Evolutionary conservation across 2,113 vertebrate genomes (phyloP), one percentile per base, ranked within the genome.

Genomic region (Indicator maculatus): DNA sequence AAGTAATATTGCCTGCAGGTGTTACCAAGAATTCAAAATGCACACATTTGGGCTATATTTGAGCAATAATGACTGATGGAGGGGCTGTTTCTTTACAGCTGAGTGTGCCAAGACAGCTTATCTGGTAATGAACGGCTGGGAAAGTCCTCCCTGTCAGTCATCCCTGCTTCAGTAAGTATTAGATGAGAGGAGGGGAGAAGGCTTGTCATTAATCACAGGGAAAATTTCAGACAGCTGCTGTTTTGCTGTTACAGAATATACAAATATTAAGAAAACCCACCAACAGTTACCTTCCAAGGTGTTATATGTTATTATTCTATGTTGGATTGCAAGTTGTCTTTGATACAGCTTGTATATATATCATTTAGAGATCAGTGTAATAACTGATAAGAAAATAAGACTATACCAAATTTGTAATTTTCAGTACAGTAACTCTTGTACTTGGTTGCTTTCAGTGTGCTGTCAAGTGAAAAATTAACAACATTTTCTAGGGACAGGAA

Each of bases 151-250:
- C 38, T 88, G 77, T 86, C 93, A 82, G 76, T 92, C 83, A 89
- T 20, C 50, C 12, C 58, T 86, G 80, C 47, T 78, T 67, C 80
- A 91, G 55, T 71, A 90, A 86, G 70, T 81, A 53, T 83, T 81
- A 47, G 58, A 64, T 6, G 15, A 38, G 76, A 26, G 65, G 15
- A 33, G 52, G 47, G 60, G 39, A 47, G 41, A 61, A 75, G 52
- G 21, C 12, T 84, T 91, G 27, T 52, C 59, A 82, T 93, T 94
- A 86, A 83, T 94, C 55, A 69, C 39, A 18, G 69, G 70, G 41
- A 84, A 84, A 95, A 94, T 58, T 44, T 59, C 70, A 93, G 79
- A 39, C 41, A 95, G 74, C 58, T 75, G 65, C 73, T 88, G 39
- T 75, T 96, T 92, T 75, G 58, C 76, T 90, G 58, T 72, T 84